A percentile compares a stretch with the other conserved stretches of the same genome.
phyloP scores from a whole-genome alignment of 2,797 vertebrate genomes.

The Falco cherrug region DNA sequence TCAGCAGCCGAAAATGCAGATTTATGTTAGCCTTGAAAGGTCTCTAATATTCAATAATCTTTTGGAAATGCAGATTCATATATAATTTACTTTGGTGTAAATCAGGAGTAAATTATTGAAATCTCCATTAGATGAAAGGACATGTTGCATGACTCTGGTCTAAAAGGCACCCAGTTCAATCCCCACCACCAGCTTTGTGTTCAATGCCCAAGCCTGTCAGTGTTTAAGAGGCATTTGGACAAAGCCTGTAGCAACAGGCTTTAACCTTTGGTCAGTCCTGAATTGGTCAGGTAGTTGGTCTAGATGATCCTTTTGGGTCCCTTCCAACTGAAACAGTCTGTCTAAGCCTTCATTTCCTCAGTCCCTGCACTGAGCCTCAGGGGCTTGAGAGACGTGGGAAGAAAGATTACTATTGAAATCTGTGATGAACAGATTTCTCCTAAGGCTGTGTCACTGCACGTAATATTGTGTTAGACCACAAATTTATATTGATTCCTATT shows the following conservation, averaged over 20 bases:
- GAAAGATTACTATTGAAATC: background rate
- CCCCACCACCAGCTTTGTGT: background rate
- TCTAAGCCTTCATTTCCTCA: background rate
- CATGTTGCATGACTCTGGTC: background rate
- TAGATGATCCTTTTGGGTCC: too few relatives aligned
- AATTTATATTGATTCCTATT: background rate
- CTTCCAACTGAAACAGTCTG: background rate
- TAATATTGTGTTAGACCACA: background rate
- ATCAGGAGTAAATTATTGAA: background rate
- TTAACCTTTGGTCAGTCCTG: background rate
- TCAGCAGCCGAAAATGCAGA: background rate
- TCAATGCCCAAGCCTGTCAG: fast-evolving
- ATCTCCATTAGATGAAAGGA: background rate
- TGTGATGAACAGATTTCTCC: background rate
- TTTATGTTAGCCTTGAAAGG: background rate
- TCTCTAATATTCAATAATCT: background rate
- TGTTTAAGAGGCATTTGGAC: background rate
- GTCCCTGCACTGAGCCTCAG: background rate
- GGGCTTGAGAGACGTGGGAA: background rate
- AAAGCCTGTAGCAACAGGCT: background rate
- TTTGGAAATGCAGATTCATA: background rate
- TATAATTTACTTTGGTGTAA: background rate
- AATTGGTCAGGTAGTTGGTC: background rate
- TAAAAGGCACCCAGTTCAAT: background rate
- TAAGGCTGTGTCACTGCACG: background rate